phyloP scores from a whole-genome alignment of 53 echinoderm and acorn worm species.

The Luidia sarsii region DNA sequence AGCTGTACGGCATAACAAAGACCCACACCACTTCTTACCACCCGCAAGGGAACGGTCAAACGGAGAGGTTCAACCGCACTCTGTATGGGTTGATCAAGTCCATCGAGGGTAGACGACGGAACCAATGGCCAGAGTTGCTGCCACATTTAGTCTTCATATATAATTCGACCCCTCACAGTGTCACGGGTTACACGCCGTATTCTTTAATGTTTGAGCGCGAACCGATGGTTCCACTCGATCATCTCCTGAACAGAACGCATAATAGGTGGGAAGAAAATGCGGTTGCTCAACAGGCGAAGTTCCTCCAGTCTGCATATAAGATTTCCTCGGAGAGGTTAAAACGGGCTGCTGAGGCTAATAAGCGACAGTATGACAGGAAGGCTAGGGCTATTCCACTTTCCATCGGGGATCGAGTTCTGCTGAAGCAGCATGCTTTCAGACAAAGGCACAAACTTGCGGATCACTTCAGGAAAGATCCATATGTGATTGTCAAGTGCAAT shows the following conservation, averaged over 20 bases:
- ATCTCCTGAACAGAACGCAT: background rate
- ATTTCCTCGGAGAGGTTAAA: background rate
- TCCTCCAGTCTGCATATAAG: background rate
- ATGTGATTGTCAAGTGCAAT: background rate
- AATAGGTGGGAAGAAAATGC: constrained; percentile 25
- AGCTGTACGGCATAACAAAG: constrained; percentile 37
- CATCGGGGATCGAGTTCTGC: background rate
- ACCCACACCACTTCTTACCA: constrained; percentile 45
- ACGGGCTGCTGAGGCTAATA: background rate
- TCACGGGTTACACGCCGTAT: constrained; percentile 16
- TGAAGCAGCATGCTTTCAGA: background rate
- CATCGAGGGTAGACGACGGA: too few species aligned
- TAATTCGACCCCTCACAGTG: constrained; percentile 37
- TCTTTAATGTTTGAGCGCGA: constrained; percentile 7
- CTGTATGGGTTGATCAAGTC: too few species aligned
- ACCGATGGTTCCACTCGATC: constrained; percentile 5
- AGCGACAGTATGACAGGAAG: constrained; percentile 2
- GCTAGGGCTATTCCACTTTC: background rate
- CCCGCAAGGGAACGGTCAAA: constrained; percentile 62
- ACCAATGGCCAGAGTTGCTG: constrained; percentile 37
- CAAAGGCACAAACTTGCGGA: background rate
- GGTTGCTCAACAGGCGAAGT: background rate
- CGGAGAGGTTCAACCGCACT: too few species aligned
- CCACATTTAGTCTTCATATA: constrained; percentile 38
- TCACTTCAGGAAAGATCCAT: background rate